Percentiles rank a stretch among this genome's conserved stretches.
These are phyloP conservation scores for Gibbula magus DNA, from an alignment of 2,888 invertebrate genomes.

Conservation along the genomic window DNA sequence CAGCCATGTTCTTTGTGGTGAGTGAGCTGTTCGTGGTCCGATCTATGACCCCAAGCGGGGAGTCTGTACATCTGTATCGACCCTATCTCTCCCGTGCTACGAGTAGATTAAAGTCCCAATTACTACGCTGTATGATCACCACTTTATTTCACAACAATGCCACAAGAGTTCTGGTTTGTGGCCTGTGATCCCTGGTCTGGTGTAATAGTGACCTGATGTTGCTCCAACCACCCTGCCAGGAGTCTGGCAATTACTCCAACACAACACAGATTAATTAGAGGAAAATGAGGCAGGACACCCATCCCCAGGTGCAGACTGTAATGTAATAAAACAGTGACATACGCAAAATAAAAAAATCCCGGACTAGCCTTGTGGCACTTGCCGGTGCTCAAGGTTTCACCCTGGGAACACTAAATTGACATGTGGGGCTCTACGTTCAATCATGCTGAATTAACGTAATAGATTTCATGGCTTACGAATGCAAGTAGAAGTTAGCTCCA, in stretches of 20 bases:
- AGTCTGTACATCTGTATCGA: background rate
- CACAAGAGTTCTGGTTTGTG: conserved; percentile 18
- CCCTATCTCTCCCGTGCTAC: background rate
- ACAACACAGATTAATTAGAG: conserved; percentile 25
- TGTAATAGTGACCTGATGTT: conserved; percentile 1
- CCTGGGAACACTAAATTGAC: conserved; percentile 25
- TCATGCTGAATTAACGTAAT: conserved; percentile 26
- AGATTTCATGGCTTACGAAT: conserved; percentile 15
- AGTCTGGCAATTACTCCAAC: conserved; percentile 10
- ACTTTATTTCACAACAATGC: conserved; percentile 27
- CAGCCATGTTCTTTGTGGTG: conserved; percentile 35
- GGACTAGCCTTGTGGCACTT: conserved; percentile 11
- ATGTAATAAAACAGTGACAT: conserved; percentile 25
- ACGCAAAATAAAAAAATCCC: conserved; percentile 20
- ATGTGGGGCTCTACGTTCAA: conserved; percentile 20
- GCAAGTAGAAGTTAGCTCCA: background rate
- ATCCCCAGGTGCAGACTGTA: conserved; percentile 19
- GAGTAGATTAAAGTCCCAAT: conserved; percentile 26
- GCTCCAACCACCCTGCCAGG: background rate
- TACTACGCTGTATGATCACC: conserved; percentile 20
- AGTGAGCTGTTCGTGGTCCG: conserved; percentile 3
- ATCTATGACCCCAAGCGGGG: conserved; percentile 17
- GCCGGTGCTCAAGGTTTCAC: background rate
- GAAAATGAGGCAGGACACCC: conserved; percentile 22
- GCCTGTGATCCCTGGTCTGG: background rate